Conservation (phyloP, 2,888 invertebrate species). For the Sarcophaga carnaria region DNA sequence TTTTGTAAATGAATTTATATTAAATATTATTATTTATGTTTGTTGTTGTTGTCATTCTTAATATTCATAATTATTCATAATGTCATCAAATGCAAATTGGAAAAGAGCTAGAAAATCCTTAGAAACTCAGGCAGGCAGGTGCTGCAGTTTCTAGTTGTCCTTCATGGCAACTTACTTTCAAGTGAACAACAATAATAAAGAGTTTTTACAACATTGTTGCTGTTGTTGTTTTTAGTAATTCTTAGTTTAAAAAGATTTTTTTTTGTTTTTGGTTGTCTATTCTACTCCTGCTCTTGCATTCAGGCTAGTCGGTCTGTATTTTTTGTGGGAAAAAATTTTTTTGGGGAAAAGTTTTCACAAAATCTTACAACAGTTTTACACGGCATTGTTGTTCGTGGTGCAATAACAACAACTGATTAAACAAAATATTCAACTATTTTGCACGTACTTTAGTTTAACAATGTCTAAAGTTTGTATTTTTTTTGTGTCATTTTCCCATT, state of each 20-base stretch:
- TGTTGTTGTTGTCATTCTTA: background rate
- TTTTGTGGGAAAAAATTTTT: slow-evolving; percentile 22
- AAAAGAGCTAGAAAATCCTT: background rate
- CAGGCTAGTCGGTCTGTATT: background rate
- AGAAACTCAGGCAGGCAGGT: background rate
- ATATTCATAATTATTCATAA: background rate
- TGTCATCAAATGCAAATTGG: slow-evolving; percentile 18
- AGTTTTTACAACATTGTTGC: background rate
- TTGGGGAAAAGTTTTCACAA: slow-evolving; percentile 21
- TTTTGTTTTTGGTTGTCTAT: background rate
- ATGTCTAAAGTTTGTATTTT: background rate
- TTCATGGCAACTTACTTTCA: slow-evolving; percentile 35
- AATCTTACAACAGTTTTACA: slow-evolving; percentile 41
- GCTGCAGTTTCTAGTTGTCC: background rate
- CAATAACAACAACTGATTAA: slow-evolving; percentile 41
- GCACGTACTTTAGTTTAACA: slow-evolving; percentile 18
- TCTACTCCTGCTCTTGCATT: background rate
- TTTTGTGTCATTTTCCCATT: background rate
- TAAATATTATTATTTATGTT: too few relatives aligned
- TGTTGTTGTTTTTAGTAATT: background rate
- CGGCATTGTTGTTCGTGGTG: slow-evolving; percentile 16
- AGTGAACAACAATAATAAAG: slow-evolving; percentile 23
- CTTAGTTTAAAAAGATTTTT: background rate
- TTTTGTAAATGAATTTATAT: background rate
- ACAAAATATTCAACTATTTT: slow-evolving; percentile 56